Conservation (phyloP, 2,888 invertebrate genomes). For the Teinopalpus imperialis region DNA sequence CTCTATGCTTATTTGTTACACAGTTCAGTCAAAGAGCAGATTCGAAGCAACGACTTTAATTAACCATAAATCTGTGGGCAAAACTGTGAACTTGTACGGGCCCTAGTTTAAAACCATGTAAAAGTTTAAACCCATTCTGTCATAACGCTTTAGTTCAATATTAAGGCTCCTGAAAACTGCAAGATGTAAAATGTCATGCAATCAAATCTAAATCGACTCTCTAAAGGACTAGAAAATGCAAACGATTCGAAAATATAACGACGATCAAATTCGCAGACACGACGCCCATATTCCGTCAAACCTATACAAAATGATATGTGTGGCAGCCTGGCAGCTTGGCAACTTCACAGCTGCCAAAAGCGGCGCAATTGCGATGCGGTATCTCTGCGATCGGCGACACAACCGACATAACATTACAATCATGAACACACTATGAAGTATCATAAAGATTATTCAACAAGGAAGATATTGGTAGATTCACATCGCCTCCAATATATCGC, state of each 20-base stretch:
- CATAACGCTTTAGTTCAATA: too few relatives aligned
- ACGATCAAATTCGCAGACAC: slow-evolving; percentile 43
- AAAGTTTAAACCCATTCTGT: too few relatives aligned
- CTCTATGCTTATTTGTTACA: too few relatives aligned
- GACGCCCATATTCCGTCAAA: slow-evolving; percentile 46
- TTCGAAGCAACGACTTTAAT: too few relatives aligned
- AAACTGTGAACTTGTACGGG: background rate
- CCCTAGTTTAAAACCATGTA: too few relatives aligned
- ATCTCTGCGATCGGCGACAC: slow-evolving; percentile 40
- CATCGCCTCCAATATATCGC: slow-evolving; percentile 14
- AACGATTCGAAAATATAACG: slow-evolving; percentile 60
- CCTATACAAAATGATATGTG: slow-evolving; percentile 65
- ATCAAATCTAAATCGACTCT: slow-evolving; percentile 55
- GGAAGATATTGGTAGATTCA: slow-evolving; percentile 31
- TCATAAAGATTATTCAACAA: slow-evolving; percentile 55
- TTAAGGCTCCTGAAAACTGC: slow-evolving; percentile 40
- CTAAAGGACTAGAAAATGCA: slow-evolving; percentile 81
- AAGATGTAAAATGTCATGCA: slow-evolving; percentile 48
- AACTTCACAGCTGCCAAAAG: slow-evolving; percentile 40
- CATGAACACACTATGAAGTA: slow-evolving; percentile 62
- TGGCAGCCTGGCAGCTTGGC: slow-evolving; percentile 30
- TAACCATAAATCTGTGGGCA: background rate
- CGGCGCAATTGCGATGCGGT: slow-evolving; percentile 42
- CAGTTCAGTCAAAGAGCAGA: too few relatives aligned
- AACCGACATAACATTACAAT: slow-evolving; percentile 38